Base-by-base conservation (phyloP, 2,888 invertebrate species). In the Xylota sylvarum region DNA sequence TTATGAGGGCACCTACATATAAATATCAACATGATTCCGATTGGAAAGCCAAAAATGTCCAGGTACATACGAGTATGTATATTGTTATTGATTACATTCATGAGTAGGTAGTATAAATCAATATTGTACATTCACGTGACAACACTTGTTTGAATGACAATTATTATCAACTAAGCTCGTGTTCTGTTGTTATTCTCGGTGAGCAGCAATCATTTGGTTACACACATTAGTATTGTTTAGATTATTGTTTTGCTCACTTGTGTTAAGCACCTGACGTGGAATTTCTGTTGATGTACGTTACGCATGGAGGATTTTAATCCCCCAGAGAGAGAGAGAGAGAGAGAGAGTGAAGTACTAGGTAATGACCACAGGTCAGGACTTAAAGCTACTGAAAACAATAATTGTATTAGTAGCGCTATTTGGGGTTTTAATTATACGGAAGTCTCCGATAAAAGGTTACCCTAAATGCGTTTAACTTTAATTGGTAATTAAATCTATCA, bases 31-130 rank as follows among this genome's bases (percentile, higher is more conserved):
- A 48, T 19, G 19, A 2, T 9, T 48, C n/a, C 1, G 5, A 35
- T 35, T 35, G 43, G 6, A 43, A 43, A 2, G 6, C 14, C 43
- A 14, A 43, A 43, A 43, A 43, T n/a, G 43, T 12, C 14, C 5
- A 32, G 7, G 30, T 55, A 32, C 6, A n/a, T n/a, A n/a, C n/a
- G n/a, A n/a, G n/a, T n/a, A n/a, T n/a, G 30, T 30, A 55, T 55
- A 55, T 55, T 55, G 55, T 32, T 55, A 55, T 55, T 55, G 30
- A 23, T 55, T 55, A 55, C 55, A 55, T 55, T 32, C 55, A 55
- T 32, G 55, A 55, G 14, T 32, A 7, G 55, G 14, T 32, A 7
- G 55, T 32, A 55, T 55, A 55, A 55, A 55, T 55, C 55, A 55
- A 32, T 55, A 55, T 55, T 14, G 14, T 14, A 55, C 55, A 4